Evolutionary conservation across 2,797 vertebrate genomes (phyloP).

Genomic region (Brotula barbata): DNA sequence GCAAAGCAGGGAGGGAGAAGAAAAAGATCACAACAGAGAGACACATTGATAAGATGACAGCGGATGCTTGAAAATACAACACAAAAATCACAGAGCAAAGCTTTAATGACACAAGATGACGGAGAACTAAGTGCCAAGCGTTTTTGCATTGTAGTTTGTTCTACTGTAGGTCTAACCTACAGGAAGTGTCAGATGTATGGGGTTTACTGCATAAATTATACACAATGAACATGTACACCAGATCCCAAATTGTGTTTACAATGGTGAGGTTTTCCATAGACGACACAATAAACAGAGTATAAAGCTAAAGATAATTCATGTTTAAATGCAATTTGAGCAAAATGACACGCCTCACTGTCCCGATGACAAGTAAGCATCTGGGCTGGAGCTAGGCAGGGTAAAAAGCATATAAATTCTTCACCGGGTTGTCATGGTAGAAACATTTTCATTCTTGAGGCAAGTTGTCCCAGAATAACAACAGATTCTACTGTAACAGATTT

Average conservation of each 20-base stretch:
- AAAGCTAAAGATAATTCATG: slow-evolving; percentile 5
- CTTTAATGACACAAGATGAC: slow-evolving; percentile 21
- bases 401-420: too few relatives aligned
- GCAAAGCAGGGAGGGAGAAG: slow-evolving; percentile 77
- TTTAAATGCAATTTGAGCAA: slow-evolving; percentile 15
- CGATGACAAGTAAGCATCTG: slow-evolving; percentile 14
- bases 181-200: neutral
- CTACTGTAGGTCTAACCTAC: neutral
- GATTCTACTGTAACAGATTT: neutral
- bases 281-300: neutral
- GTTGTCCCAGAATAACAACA: neutral
- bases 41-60: slow-evolving; percentile 66
- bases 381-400: slow-evolving; percentile 15
- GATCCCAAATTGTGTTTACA: too few relatives aligned
- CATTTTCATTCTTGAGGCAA: neutral
- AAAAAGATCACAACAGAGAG: slow-evolving; percentile 61
- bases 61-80: slow-evolving; percentile 51
- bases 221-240: too few relatives aligned
- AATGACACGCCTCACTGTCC: slow-evolving; percentile 19
- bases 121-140: slow-evolving; percentile 15
- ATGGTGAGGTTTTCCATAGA: too few relatives aligned
- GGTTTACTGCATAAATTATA: neutral
- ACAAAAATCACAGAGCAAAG: slow-evolving; percentile 49
- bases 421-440: neutral
- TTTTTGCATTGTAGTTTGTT: slow-evolving; percentile 4